A percentile compares a stretch with the other conserved stretches of the same genome.
These are phyloP conservation scores for Oxycera nigricornis DNA, from an alignment of 2,888 invertebrate species.

Conservation along the genomic window DNA sequence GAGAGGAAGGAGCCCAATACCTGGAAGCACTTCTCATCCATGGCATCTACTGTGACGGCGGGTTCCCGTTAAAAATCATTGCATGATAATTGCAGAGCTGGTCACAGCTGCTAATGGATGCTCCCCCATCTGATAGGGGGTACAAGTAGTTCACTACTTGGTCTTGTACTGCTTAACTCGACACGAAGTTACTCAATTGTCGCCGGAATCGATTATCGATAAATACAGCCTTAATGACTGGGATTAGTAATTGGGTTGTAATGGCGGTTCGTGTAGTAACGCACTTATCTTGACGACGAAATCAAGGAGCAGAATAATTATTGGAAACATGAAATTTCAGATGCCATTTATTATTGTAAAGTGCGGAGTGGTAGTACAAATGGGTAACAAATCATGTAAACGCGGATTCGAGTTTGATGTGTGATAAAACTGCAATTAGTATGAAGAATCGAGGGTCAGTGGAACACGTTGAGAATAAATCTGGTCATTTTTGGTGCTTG, in stretches of 20 bases:
- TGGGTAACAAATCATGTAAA: neutral
- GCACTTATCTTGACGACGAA: conserved; percentile 23
- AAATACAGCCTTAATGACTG: conserved; percentile 28
- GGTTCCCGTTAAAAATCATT: conserved; percentile 27
- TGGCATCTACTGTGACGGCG: neutral
- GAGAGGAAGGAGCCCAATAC: too few relatives aligned
- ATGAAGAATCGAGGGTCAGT: too few relatives aligned
- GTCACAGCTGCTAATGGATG: conserved; percentile 31
- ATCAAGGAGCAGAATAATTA: conserved; percentile 13
- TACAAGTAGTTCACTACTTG: conserved; percentile 8
- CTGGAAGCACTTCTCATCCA: neutral
- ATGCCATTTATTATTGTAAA: neutral
- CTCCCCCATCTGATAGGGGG: conserved; percentile 27
- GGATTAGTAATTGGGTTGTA: conserved; percentile 34
- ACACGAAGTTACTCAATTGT: conserved; percentile 36
- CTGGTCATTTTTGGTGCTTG: too few relatives aligned
- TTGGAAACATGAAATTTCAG: conserved; percentile 5
- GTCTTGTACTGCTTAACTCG: conserved; percentile 17
- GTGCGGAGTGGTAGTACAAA: neutral
- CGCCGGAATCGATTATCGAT: conserved; percentile 39
- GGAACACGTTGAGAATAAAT: too few relatives aligned
- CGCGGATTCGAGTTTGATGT: too few relatives aligned
- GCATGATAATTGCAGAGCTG: conserved; percentile 37
- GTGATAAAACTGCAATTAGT: too few relatives aligned
- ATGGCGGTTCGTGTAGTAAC: conserved; percentile 29